Conservation (phyloP, 1,140 invertebrate genomes). For the Drosophila busckii region DNA sequence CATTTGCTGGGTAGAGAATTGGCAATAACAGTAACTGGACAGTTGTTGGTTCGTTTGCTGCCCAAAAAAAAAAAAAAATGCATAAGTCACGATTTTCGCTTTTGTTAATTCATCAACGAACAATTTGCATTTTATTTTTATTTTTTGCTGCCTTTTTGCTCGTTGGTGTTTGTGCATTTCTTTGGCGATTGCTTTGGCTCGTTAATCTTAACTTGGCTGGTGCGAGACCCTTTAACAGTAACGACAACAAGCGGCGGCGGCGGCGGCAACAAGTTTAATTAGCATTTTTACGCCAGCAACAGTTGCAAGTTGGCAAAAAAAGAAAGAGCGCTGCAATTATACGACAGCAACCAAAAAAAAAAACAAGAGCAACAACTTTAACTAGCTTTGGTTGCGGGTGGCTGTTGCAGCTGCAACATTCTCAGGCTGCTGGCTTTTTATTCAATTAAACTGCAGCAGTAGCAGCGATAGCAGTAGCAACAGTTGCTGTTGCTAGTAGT, state of each 20-base stretch:
- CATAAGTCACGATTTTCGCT: constrained; percentile 78
- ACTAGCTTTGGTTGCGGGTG: constrained; percentile 15
- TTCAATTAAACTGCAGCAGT: constrained; percentile 64
- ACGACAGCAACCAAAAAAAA: constrained; percentile 21
- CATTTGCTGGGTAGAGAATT: constrained; percentile 11
- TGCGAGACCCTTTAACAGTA: constrained; percentile 50
- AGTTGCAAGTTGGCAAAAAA: constrained; percentile 11
- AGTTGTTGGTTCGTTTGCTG: constrained; percentile 44
- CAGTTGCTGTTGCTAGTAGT: constrained; percentile 30
- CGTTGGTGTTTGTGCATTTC: constrained; percentile 53
- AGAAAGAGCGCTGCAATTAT: constrained; percentile 48
- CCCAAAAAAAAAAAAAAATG: too few species aligned
- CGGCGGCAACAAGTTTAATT: constrained; percentile 65
- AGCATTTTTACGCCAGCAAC: constrained; percentile 69
- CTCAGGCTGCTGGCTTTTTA: constrained; percentile 40
- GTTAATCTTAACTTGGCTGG: constrained; percentile 57
- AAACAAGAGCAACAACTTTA: constrained; percentile 21
- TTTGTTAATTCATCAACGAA: constrained; percentile 78
- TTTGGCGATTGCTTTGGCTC: constrained; percentile 68
- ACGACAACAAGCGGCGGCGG: not conserved
- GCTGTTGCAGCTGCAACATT: constrained; percentile 42
- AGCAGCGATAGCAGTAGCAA: constrained; percentile 7
- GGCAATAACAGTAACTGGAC: constrained; percentile 40
- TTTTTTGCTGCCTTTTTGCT: constrained; percentile 32
- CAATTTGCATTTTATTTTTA: constrained; percentile 73